These are phyloP conservation scores for Oscheius sp. DNA, from an alignment of 2,888 invertebrate species.

Conservation along the genomic window DNA sequence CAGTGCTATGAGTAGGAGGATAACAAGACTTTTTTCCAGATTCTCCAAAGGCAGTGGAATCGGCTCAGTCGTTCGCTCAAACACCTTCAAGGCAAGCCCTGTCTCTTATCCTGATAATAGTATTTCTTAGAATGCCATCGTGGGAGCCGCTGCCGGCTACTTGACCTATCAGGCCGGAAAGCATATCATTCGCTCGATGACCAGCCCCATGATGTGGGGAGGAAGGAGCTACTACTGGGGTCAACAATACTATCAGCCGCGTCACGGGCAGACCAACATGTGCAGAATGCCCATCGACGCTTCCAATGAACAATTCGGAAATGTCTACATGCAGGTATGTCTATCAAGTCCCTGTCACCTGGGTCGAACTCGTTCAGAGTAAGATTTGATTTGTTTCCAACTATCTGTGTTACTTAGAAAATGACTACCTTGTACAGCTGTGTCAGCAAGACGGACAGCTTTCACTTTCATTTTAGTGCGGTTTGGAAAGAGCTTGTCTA, in stretches of 20 bases:
- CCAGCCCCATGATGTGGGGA: slow-evolving; percentile 72
- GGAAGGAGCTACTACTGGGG: slow-evolving; percentile 71
- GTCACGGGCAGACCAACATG: slow-evolving; percentile 61
- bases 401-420: too few species aligned
- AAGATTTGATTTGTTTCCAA: too few species aligned
- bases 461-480: neutral
- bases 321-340: slow-evolving; percentile 66
- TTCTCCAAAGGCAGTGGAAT: slow-evolving; percentile 57
- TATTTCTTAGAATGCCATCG: slow-evolving; percentile 59
- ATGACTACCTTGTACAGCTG: too few species aligned
- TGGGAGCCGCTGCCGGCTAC: slow-evolving; percentile 73
- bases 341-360: neutral
- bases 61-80: slow-evolving; percentile 66
- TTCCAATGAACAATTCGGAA: slow-evolving; percentile 67
- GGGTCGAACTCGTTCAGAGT: neutral
- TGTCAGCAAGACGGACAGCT: neutral
- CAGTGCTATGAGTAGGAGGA: too few species aligned
- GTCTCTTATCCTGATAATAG: too few species aligned
- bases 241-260: slow-evolving; percentile 60
- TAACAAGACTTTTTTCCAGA: slow-evolving; percentile 41
- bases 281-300: slow-evolving; percentile 72
- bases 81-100: slow-evolving; percentile 58
- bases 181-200: slow-evolving; percentile 64
- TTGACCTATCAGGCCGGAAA: slow-evolving; percentile 72
- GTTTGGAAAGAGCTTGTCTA: neutral